Conservation (phyloP, 2,113 vertebrate species). For the Puntigrus tetrazona region DNA sequence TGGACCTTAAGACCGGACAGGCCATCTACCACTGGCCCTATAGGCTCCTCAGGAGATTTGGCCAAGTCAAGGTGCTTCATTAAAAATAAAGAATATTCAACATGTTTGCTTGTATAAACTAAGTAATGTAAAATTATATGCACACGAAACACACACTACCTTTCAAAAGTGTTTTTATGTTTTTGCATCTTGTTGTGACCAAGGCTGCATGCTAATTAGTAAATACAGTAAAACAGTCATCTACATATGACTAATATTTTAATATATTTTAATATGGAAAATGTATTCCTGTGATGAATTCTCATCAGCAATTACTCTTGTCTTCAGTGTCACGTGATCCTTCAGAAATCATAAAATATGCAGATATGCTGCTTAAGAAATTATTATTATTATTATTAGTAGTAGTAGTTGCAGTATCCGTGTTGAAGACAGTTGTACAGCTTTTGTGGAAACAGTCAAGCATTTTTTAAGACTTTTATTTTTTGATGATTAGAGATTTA, state of each 20-base stretch:
- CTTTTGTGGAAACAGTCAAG: neutral
- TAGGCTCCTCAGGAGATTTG: conserved; percentile 81
- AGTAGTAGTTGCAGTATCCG: neutral
- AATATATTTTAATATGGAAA: neutral
- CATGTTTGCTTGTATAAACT: neutral
- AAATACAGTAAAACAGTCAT: too few relatives aligned
- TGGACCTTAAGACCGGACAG: conserved; percentile 61
- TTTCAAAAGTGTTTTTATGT: neutral
- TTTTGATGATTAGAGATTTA: neutral
- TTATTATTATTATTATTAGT: neutral
- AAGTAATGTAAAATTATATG: neutral
- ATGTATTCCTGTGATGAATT: neutral
- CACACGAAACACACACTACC: neutral
- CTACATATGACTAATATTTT: neutral
- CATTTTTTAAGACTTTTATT: neutral
- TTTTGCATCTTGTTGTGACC: neutral
- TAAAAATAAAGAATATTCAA: neutral
- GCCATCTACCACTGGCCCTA: conserved; percentile 83
- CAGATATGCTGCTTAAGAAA: neutral
- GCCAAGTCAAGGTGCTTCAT: conserved; percentile 80
- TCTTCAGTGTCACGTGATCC: neutral
- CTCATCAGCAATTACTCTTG: neutral
- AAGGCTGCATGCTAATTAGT: neutral
- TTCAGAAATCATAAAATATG: neutral
- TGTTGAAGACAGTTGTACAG: neutral